Percentiles rank a stretch among this genome's conserved stretches.
These are phyloP conservation scores for Clusia tigrina DNA, from an alignment of 2,888 invertebrate species.

Conservation along the genomic window DNA sequence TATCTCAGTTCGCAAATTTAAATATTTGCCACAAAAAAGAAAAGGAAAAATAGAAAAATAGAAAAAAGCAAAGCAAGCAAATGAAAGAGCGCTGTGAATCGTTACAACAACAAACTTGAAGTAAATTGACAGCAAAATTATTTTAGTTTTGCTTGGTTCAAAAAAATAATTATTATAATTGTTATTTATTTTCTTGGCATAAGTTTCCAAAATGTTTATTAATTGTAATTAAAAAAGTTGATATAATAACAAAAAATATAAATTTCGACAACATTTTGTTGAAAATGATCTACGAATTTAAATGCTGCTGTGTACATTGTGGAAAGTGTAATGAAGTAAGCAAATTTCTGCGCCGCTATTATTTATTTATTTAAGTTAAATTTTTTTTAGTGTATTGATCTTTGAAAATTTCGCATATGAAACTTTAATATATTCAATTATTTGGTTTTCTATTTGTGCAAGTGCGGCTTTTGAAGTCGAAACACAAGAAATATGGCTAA, in stretches of 20 bases:
- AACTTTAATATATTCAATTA: background rate
- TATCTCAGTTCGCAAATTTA: background rate
- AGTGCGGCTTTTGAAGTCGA: background rate
- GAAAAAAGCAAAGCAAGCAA: background rate
- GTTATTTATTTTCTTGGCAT: too few species aligned
- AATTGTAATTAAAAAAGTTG: background rate
- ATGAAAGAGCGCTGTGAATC: background rate
- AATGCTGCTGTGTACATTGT: background rate
- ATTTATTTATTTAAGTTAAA: background rate
- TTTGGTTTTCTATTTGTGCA: background rate
- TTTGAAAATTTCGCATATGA: background rate
- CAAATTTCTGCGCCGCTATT: background rate
- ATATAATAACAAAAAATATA: background rate
- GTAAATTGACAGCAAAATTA: background rate
- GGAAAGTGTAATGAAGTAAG: background rate
- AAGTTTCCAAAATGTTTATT: background rate
- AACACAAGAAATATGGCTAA: background rate
- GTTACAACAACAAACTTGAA: background rate
- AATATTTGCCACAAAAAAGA: background rate
- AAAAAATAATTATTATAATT: slow-evolving; percentile 1
- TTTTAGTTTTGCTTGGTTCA: background rate
- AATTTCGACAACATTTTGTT: background rate
- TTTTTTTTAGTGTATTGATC: background rate
- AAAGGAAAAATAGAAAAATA: background rate
- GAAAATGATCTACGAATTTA: background rate